Evolutionary conservation across 2,888 invertebrate species (phyloP).

Genomic region (Priocnemis perturbator): DNA sequence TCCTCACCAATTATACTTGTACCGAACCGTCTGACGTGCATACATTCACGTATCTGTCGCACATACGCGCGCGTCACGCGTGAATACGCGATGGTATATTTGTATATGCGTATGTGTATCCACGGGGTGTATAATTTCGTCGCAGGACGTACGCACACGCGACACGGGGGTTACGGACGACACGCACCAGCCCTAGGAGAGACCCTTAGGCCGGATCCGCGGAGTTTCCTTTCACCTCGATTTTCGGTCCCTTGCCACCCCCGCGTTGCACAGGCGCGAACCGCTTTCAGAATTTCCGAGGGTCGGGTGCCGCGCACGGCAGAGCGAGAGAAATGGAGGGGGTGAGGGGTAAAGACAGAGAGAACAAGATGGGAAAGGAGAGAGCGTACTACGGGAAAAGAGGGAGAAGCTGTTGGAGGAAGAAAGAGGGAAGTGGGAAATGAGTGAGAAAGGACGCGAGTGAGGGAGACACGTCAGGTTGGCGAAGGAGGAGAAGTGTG

Average conservation of each 20-base stretch:
- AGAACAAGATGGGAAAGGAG: conserved; percentile 18
- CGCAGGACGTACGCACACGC: conserved; percentile 30
- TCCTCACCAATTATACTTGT: neutral
- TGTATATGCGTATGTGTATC: conserved; percentile 18
- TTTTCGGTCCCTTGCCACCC: conserved; percentile 62
- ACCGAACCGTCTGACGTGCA: neutral
- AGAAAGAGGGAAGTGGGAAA: neutral
- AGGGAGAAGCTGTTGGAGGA: neutral
- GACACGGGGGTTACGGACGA: conserved; percentile 42
- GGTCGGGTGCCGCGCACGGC: conserved; percentile 56
- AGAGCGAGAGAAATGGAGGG: conserved; percentile 15
- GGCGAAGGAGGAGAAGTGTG: conserved; percentile 21
- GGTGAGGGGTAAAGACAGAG: conserved; percentile 15
- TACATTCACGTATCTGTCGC: neutral
- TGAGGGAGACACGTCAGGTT: conserved; percentile 16
- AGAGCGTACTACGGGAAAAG: conserved; percentile 24
- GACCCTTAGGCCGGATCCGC: conserved; percentile 61
- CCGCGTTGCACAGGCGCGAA: conserved; percentile 68
- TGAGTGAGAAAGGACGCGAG: neutral
- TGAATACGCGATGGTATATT: conserved; percentile 6
- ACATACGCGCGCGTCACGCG: conserved; percentile 3
- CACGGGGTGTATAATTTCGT: conserved; percentile 20
- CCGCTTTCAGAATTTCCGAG: conserved; percentile 62
- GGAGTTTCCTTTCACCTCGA: conserved; percentile 67
- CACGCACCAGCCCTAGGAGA: conserved; percentile 65